A percentile compares a stretch with the other conserved stretches of the same genome.
Conservation (phyloP, 2,888 invertebrate genomes). For the Metellina segmentata region DNA sequence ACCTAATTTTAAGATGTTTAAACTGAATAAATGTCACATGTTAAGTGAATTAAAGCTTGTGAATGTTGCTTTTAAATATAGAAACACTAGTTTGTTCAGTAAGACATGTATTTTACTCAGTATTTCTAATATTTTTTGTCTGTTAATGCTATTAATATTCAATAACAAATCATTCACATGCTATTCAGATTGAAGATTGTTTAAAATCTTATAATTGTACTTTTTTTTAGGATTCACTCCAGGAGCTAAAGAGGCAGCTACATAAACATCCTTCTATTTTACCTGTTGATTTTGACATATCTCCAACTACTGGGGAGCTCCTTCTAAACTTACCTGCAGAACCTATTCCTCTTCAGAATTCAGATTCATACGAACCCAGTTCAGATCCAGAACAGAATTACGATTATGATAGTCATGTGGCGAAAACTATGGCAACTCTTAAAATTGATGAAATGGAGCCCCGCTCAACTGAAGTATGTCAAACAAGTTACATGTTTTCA, state of each 20-base stretch:
- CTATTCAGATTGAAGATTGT: no score
- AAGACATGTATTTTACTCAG: no score
- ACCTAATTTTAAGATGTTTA: no score
- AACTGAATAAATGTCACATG: no score
- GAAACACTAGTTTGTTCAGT: no score
- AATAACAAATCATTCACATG: no score
- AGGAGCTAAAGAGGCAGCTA: slow-evolving; percentile 91
- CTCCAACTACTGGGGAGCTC: slow-evolving; percentile 87
- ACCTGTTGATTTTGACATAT: slow-evolving; percentile 96
- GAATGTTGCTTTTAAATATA: no score
- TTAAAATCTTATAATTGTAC: background rate
- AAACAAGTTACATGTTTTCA: no score
- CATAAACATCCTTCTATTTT: slow-evolving; percentile 95
- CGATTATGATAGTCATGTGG: slow-evolving; percentile 75
- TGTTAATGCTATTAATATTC: no score
- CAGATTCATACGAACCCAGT: slow-evolving; percentile 77
- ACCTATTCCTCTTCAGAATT: slow-evolving; percentile 70
- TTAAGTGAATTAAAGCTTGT: no score
- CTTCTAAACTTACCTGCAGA: slow-evolving; percentile 85
- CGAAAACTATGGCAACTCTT: slow-evolving; percentile 41
- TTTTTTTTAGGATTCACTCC: slow-evolving; percentile 89
- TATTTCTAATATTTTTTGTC: no score
- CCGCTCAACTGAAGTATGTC: slow-evolving; percentile 50
- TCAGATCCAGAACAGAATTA: slow-evolving; percentile 78
- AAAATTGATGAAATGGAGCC: slow-evolving; percentile 66